Percentiles rank a stretch among this genome's conserved stretches.
phyloP scores from a whole-genome alignment of 2,113 vertebrate genomes.

The Anarhynchus alexandrinus region DNA sequence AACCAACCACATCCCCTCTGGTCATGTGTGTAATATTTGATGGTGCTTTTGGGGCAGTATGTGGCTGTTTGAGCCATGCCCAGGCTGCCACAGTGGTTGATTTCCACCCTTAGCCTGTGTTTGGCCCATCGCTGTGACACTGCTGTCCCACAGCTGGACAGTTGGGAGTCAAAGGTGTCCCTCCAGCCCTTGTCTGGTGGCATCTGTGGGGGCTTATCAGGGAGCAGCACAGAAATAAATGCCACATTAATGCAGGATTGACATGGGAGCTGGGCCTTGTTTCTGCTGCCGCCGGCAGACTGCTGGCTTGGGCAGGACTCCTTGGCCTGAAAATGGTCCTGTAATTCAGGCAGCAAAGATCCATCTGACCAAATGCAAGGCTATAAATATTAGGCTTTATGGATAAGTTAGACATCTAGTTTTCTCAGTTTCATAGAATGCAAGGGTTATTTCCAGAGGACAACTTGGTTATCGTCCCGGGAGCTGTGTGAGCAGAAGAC shows the following conservation, averaged over 20 bases:
- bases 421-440: background rate
- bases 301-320: background rate
- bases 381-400: background rate
- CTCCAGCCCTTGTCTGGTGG: fast-evolving
- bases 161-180: background rate
- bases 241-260: background rate
- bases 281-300: background rate
- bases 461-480: fast-evolving
- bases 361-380: background rate
- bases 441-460: background rate
- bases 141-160: background rate
- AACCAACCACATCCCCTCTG: background rate
- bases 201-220: fast-evolving
- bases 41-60: background rate
- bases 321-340: background rate
- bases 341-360: background rate
- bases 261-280: background rate
- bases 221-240: background rate
- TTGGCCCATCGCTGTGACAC: background rate
- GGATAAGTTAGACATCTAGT: background rate
- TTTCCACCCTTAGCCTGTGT: background rate
- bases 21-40: too few relatives aligned
- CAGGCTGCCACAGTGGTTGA: background rate
- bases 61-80: background rate
- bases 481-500: background rate